Evolutionary conservation across 2,888 invertebrate genomes (phyloP), one percentile per base, ranked within the genome.

Genomic region (Tipula unca): DNA sequence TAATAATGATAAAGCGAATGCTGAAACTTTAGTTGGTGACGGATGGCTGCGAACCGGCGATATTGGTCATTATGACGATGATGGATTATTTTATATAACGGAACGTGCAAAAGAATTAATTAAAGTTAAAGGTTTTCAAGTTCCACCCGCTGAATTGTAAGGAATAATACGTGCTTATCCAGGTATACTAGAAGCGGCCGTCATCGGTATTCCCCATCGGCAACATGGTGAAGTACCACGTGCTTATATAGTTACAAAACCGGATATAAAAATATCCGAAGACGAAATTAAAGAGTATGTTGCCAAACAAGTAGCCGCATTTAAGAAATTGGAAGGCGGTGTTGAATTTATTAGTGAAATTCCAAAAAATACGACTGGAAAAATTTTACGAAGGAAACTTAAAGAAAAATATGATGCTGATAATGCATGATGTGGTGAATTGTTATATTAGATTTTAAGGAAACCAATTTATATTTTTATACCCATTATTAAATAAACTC

Each of bases 121-220:
- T 86, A 97, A 97, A 91, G 95, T 95, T 0, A 94, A 93, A 90
- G 94, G 92, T 1, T 93, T 92, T 88, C 93, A 97, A 93, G 97
- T 98, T 6, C 94, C 97, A 10, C 98, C 98, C 25, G 97, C 97
- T 0, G 98, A 98, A 90, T 90, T 98, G 32, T 97, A 98, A 87
- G 91, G 90, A 0, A 88, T 90, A 20, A 87, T 91, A 36, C 89
- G 91, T 0, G 89, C 88, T 82, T 90, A 91, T 90, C 95, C 96
- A 0, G 93, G 93, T 32, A 93, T 96, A 35, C 96, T 96, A 90
- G 94, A 85, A 86, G 86, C 85, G 54, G 91, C 89, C 0, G 96
- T 97, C 0, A 91, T 96, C 86, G 96, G 96, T 0, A 89, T 95
- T 13, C 93, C 94, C 3, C 93, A 95, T 88, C 89, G 91, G 0